Base-by-base conservation (phyloP, 37 sponge, comb jelly and placozoan species). In the Diacarnus erythraeanus region DNA sequence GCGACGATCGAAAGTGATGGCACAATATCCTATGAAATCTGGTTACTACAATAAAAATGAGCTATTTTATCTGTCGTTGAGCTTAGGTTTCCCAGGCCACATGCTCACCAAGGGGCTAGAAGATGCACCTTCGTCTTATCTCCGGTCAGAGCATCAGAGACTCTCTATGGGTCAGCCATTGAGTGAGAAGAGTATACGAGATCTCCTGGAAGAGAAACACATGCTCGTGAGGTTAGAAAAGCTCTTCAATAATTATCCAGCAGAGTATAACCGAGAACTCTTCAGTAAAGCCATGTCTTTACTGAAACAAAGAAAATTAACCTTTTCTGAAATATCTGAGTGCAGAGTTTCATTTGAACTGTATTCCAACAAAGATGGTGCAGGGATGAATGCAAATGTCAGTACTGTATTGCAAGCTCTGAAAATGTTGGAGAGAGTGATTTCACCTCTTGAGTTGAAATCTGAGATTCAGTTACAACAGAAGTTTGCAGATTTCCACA, bases 301-400 rank as follows among this genome's bases (percentile, higher is more conserved):
- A 38, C 64, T 91, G 8, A 30, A 64, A 37, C 87, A 82, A 38
- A 76, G 44, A 40, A 30, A 73, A 27, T 47, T 86, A 38, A 78
- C 43, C 20, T 91, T 80, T 40, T 18, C 23, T 1, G 91, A 86
- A 34, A 68, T 91, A 6, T 36, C 86, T 1, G 39, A 77, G 25
- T 72, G 60, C 29, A 77, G 91, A 38, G 51, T 77, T 21, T 69
- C 85, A 35, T 91, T 86, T 65, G 78, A 86, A 31, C 12, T 77
- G 43, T 73, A 84, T 43, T 71, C 68, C 21, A 27, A 37, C 39
- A 79, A 85, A 15, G 87, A 85, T 42, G 77, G 79, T n/a, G 60
- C 69, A 10, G 87, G 86, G 0, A 65, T 91, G 59, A 61, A 39
- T 12, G 82, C 83, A 3, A 67, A 61, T 12, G 8, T 59, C 23